Base-by-base conservation (phyloP, 30 jellyfish, hydroid and myxozoan species). In the Rhopilema esculentum region DNA sequence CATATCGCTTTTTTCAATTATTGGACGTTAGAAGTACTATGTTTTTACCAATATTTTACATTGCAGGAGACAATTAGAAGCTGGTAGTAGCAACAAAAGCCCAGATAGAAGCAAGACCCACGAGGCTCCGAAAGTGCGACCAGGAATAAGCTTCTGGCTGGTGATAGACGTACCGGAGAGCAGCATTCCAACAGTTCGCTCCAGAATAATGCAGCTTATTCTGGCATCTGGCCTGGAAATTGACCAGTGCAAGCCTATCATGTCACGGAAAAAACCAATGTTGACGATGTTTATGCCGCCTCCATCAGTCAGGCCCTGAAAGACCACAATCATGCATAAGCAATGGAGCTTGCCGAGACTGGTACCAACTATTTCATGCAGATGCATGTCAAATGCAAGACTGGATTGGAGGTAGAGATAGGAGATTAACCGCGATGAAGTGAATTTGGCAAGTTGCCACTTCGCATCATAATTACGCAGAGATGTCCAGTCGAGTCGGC, bases 231-330 rank as follows among this genome's bases (percentile, higher is more conserved):
- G 19, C 66, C 66, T 51, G 66, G 66, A 51, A 19, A 51, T 51
- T 9, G 66, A 51, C 66, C 66, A 51, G 66, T 51, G 66, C 66
- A 51, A 51, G 66, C 66, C 66, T 51, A 51, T 51, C 66, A 4
- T 1, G 9, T 22, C 69, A 57, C 1, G 69, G 22, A 57, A 57
- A 25, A 57, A 57, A 57, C 19, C 69, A 57, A 57, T 25, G 9
- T 57, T 4, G 69, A 57, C 22, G 69, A 57, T 57, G 69, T 8
- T 1, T 57, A 57, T 57, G 69, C 69, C 22, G 69, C 69, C 9
- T 18, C 69, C 69, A 22, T 57, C 9, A 57, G 1, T 25, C 69
- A 57, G 69, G 69, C 69, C 19, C 0, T 57, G 69, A 57, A 57
- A 57, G 1, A 57, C 9, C 69, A 57, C 9, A 57, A 57, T 8